Evolutionary conservation across 2,113 vertebrate genomes (phyloP), one percentile per base, ranked within the genome.

Genomic region (Daboia siamensis): DNA sequence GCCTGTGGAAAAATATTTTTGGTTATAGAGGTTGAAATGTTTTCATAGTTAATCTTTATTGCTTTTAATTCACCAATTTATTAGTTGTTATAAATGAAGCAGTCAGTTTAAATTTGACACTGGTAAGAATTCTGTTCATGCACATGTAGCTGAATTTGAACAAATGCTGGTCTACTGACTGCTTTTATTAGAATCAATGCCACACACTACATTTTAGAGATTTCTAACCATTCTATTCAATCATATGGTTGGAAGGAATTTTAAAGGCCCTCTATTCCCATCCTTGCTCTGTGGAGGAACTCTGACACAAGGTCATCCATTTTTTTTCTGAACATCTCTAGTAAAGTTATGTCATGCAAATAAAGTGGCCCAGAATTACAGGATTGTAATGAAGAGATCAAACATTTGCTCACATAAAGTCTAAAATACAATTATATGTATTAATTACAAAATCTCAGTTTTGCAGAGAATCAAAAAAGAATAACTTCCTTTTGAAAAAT

Each of bases 1-100:
- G 95, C 74, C 86, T 61, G 94, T 94, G 91, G 92, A 96, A 94
- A 94, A 91, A 10, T 91, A 93, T 94, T 87, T 95, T 17, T 87
- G 93, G 93, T 39, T 96, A 87, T 90, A 86, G 93, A 85, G 93
- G 96, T 8, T n/a, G 29, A 90, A 93, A 17, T 52, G 92, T 80
- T 95, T 94, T 74, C 93, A 39, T 89, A 46, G 91, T 46, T n/a
- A 5, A 90, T 92, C 86, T 89, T 88, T 54, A 94, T 56, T 54
- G 80, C 92, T 94, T 95, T 88, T 86, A 90, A 93, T 89, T 46
- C 92, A 91, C 74, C 48, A 56, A 55, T 93, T 96, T 87, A 95
- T 52, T 87, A 94, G n/a, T 26, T 88, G 52, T 26, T 93, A 61
- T 80, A 96, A 90, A 94, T 92, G 94, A 95, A 90, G 52, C 94